phyloP scores from a whole-genome alignment of 2,888 invertebrate genomes.

The Leptopterna dolabrata region DNA sequence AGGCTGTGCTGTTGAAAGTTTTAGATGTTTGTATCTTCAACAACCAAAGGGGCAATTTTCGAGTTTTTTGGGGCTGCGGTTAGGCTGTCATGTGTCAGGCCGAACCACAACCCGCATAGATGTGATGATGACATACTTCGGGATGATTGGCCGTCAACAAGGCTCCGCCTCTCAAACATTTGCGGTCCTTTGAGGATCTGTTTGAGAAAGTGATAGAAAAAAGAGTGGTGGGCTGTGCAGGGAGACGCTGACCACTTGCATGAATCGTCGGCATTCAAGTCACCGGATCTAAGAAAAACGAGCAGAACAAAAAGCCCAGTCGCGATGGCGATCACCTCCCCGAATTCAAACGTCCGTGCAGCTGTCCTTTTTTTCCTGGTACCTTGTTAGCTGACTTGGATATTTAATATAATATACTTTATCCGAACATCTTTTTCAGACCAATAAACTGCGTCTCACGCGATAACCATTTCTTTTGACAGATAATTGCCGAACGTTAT shows the following conservation, averaged over 20 bases:
- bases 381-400: too few relatives aligned
- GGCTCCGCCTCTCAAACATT: background rate
- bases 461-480: too few relatives aligned
- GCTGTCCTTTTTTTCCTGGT: background rate
- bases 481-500: too few relatives aligned
- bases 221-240: background rate
- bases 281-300: background rate
- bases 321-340: background rate
- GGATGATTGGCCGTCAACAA: background rate
- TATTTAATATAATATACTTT: too few relatives aligned
- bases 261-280: background rate
- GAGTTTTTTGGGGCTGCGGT: background rate
- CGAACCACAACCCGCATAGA: background rate
- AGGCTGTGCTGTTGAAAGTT: too few relatives aligned
- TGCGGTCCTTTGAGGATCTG: background rate
- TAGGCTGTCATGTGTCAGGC: background rate
- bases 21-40: background rate
- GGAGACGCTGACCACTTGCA: background rate
- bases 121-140: background rate
- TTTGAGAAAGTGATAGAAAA: background rate
- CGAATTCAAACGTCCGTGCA: background rate
- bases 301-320: background rate
- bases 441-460: too few relatives aligned
- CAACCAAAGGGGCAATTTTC: background rate
- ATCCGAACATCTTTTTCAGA: too few relatives aligned